Evolutionary conservation across 2,888 invertebrate species (phyloP).

Genomic region (Azorinus chamasolen): DNA sequence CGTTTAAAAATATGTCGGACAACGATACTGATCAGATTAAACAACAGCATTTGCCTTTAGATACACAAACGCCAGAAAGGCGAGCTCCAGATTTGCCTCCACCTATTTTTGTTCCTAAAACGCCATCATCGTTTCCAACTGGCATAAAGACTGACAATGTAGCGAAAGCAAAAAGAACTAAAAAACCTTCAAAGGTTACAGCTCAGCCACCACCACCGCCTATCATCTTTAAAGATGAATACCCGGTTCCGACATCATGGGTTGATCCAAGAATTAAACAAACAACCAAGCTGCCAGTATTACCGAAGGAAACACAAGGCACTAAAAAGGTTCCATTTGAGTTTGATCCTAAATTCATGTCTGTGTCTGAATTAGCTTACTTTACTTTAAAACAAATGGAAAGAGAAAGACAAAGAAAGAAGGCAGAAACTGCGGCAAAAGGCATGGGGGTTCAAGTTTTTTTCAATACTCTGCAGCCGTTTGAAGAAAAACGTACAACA

Average conservation of each 20-base stretch:
- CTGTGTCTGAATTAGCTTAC: constrained; percentile 43
- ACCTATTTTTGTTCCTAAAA: no score
- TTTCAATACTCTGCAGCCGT: constrained; percentile 27
- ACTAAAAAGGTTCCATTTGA: not conserved
- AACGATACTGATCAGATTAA: no score
- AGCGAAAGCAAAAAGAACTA: no score
- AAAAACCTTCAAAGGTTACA: not conserved
- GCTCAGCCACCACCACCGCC: constrained; percentile 43
- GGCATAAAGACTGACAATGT: no score
- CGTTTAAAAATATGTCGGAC: no score
- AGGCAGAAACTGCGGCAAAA: no score
- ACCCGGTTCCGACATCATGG: no score
- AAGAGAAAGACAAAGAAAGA: not conserved
- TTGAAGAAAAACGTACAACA: not conserved
- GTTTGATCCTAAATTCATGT: constrained; percentile 38
- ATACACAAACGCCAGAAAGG: no score
- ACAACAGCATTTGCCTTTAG: no score
- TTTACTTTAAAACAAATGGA: constrained; percentile 25
- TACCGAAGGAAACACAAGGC: not conserved
- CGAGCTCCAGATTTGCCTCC: no score
- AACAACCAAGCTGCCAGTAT: not conserved
- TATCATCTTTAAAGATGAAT: not conserved
- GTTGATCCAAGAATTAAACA: not conserved
- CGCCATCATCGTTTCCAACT: no score
- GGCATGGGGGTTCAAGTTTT: constrained; percentile 25